Percentiles rank a stretch among this genome's conserved stretches.
These are phyloP conservation scores for Caenorhabditis zanzibari DNA, from an alignment of 2,888 invertebrate species.

Conservation along the genomic window DNA sequence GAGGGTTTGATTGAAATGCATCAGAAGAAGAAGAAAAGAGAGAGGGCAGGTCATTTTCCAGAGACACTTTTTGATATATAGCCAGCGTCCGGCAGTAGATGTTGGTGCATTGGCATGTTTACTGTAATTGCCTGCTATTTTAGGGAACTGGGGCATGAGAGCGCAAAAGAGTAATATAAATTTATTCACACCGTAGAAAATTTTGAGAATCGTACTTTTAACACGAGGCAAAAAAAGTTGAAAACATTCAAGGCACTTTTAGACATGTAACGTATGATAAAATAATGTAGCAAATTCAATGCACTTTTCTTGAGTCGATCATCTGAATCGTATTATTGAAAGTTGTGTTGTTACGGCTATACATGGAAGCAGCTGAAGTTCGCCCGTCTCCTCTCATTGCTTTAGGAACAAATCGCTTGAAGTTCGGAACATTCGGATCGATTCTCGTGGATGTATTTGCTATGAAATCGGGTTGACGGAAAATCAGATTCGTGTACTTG, in stretches of 20 bases:
- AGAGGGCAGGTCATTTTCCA: background rate
- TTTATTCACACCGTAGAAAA: conserved; percentile 43
- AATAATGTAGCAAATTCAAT: conserved; percentile 5
- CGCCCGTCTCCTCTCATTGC: conserved; percentile 23
- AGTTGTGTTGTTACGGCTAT: conserved; percentile 19
- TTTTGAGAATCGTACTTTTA: no score
- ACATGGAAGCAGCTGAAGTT: conserved; percentile 26
- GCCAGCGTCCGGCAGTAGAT: conserved; percentile 38
- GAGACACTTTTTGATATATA: conserved; percentile 55
- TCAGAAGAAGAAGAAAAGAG: conserved; percentile 10
- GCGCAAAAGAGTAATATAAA: background rate
- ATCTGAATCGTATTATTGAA: conserved; percentile 27
- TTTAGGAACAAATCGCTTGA: conserved; percentile 48
- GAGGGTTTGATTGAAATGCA: conserved; percentile 50
- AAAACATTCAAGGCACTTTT: background rate
- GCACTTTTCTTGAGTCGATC: conserved; percentile 38
- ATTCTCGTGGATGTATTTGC: background rate
- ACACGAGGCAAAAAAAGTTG: background rate
- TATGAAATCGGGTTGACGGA: conserved; percentile 18
- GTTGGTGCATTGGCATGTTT: conserved; percentile 1
- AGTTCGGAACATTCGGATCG: conserved; percentile 33
- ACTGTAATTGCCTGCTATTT: conserved; percentile 62
- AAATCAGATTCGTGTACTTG: conserved; percentile 50
- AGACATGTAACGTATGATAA: background rate
- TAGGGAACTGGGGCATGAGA: conserved; percentile 4